Base-by-base conservation (phyloP, 2,113 vertebrate species). In the Eira barbara region DNA sequence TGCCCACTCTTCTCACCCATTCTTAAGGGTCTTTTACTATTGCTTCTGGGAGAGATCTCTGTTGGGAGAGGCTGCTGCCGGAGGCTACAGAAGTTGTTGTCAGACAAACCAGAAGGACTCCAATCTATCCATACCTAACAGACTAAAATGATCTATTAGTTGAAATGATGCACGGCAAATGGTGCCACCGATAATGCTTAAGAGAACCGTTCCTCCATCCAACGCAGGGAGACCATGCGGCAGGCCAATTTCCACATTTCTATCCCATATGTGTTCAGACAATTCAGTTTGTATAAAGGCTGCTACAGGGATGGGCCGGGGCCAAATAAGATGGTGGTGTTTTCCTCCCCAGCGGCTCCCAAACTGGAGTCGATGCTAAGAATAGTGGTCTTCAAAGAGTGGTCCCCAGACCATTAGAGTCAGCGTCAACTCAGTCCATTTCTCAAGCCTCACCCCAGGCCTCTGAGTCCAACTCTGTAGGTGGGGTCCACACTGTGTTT, bases 151-250 rank as follows among this genome's bases (percentile, higher is more conserved):
- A 39, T 2, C 71, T 13, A 25, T 17, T 18, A 3, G 45, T 27
- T 21, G 45, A 47, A 86, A 69, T 3, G 42, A 27, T 0, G 23
- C 47, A 36, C 61, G 39, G 55, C 29, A 76, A 8, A 63, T 0
- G 4, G 18, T 39, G 49, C 42, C 29, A 8, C 0, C 21, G 9
- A 0, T 0, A 11, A 34, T 5, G 55, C 81, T 25, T 3, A 45
- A 31, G 81, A 79, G 73, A 55, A 9, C 13, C 0, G 27, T 13
- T 15, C 2, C 36, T 20, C 88, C 0, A 7, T 5, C 81, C 47
- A 9, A 4, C 0, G 2, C 27, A 3, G 27, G 21, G n/a, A 71
- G 23, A 0, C 14, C 0, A 0, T 0, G 1, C 0, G 14, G 42
- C 63, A 42, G 29, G 69, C 45, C 21, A 2, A 11, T 63, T 27